Base-by-base conservation (phyloP, 2,113 vertebrate genomes). In the Podocnemis expansa region DNA sequence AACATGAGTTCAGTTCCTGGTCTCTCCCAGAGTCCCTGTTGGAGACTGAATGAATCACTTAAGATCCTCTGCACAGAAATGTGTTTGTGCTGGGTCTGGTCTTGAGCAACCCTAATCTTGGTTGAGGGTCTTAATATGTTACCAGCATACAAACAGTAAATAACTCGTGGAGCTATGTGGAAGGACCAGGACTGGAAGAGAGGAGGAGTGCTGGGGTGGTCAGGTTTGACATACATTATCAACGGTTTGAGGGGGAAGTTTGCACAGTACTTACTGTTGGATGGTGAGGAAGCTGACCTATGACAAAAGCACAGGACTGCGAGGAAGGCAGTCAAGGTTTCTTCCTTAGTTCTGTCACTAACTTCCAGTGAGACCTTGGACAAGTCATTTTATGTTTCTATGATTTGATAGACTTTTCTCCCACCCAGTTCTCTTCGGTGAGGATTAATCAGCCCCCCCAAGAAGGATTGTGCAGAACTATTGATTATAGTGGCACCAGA, bases 11-110 rank as follows among this genome's bases (percentile, higher is more conserved):
- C 56, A 75, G 17, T 12, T 45, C 34, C 14, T 82, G 34, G 14
- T 0, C 0, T 0, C 2, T 52, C 4, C 70, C 6, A 9, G 3
- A 1, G 8, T 41, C 38, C 22, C 22, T 41, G 6, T 34, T 10
- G 43, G 11, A 3, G 9, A 4, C 10, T 45, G 12, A 34, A 10
- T 43, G 11, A 2, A 24, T 85, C 55, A 4, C 5, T 93, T 93
- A 91, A n/a, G 1, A 4, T 70, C 21, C 85, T 70, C 90, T 34
- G 19, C 55, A 41, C n/a, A 79, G 17, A 52, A 91, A 87, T 90
- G 2, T 1, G 34, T 41, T 13, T 31, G 1, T 78, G 5, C n/a
- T 75, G 38, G 41, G 19, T 80, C 19, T 21, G 13, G 4, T 52
- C 10, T 1, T 1, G 6, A 73, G 70, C 55, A 24, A 1, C 10